Evolutionary conservation across 2,888 invertebrate species (phyloP).

Genomic region (Alloscopus bannaensis): DNA sequence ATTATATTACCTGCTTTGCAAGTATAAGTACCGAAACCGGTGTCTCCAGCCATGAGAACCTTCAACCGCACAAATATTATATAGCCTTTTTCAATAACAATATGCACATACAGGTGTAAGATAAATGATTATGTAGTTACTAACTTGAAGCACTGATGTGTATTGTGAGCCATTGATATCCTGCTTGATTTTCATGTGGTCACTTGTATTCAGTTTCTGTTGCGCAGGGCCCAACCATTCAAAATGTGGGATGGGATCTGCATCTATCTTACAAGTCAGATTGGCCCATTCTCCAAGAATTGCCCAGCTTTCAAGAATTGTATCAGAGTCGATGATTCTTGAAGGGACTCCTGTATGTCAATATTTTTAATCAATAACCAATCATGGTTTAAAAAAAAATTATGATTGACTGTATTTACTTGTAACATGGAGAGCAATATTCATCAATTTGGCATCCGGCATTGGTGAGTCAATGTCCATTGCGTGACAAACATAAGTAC

Average conservation of each 20-base stretch:
- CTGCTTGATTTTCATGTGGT: conserved; percentile 59
- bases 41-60: conserved; percentile 48
- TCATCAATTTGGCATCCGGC: conserved; percentile 66
- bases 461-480: conserved; percentile 68
- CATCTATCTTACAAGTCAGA: conserved; percentile 65
- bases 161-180: conserved; percentile 55
- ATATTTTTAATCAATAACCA: too few species aligned
- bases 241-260: conserved; percentile 63
- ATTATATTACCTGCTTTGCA: conserved; percentile 57
- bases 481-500: conserved; percentile 62
- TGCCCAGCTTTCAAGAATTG: conserved; percentile 58
- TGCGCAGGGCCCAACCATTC: conserved; percentile 61
- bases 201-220: conserved; percentile 45
- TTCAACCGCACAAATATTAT: conserved; percentile 4
- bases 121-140: neutral
- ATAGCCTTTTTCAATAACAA: neutral
- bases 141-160: conserved; percentile 47
- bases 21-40: conserved; percentile 62
- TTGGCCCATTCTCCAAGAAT: conserved; percentile 62
- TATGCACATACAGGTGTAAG: neutral
- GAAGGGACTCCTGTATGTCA: conserved; percentile 54
- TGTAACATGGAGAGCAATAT: conserved; percentile 63
- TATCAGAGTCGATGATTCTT: conserved; percentile 52
- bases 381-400: conserved; percentile 3
- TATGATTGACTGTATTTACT: conserved; percentile 16